Base-by-base conservation (phyloP, 2,888 invertebrate genomes). In the Oligia strigilis region DNA sequence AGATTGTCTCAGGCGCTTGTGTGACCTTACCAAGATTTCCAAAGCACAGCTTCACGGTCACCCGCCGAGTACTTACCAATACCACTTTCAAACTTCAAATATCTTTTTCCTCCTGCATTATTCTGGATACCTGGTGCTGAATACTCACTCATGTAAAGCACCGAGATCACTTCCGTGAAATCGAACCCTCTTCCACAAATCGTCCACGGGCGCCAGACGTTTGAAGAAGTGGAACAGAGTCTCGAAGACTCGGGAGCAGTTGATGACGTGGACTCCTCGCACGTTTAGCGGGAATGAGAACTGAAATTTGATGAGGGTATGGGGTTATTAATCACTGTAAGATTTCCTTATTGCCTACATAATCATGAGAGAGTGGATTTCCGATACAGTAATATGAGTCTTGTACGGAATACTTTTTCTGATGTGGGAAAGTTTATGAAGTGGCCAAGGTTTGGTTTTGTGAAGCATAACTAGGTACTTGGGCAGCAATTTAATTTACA, bases 171-270 rank as follows among this genome's bases (percentile, higher is more conserved):
- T 93, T 4, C 96, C 96, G 72, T 97, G 96, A 87, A 97, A 96
- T 85, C 93, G 90, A 5, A 96, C 95, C 29, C 93, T 95, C 84
- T 98, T 97, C 92, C 97, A 97, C 97, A 98, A 97, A 36, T 95
- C 95, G 75, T 97, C 95, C 11, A 97, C 97, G 85, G 98, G 98
- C 40, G 98, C 96, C 77, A 98, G 96, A 0, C 98, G 98, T 88
- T 98, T 98, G 94, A 98, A 98, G 73, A 98, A 97, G 81, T 98
- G 97, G 93, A 98, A 98, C 60, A 98, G 97, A 36, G 98, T 97
- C 92, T 98, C 98, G 92, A 98, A 98, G 5, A 98, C 95, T 97
- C 98, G 98, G 4, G 98, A 98, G 92, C 98, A 98, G 93, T 98
- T 98, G 5, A 98, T 96, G 55, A 98, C 97, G 94, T 98, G 98